These are phyloP conservation scores for Ricordea florida DNA, from an alignment of 92 coral and sea anemone species.

Conservation along the genomic window DNA sequence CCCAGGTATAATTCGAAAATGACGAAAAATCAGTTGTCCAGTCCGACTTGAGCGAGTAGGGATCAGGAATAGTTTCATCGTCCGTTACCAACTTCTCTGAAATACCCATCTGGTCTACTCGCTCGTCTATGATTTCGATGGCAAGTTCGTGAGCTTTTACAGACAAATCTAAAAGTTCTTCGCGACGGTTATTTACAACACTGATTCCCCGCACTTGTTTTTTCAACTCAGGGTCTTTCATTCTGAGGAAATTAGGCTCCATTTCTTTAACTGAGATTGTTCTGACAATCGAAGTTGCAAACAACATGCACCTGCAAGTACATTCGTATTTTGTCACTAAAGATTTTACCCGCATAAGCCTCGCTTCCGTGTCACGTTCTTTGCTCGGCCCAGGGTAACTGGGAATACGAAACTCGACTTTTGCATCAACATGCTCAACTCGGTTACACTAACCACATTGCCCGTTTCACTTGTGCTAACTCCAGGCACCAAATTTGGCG, in stretches of 20 bases:
- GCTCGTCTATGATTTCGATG: not conserved
- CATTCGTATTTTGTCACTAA: not conserved
- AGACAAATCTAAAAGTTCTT: slow-evolving; percentile 1
- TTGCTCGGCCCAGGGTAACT: slow-evolving; percentile 10
- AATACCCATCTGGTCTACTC: not conserved
- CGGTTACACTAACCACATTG: too few species aligned
- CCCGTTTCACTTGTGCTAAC: too few species aligned
- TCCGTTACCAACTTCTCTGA: not conserved
- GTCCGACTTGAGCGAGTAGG: slow-evolving; percentile 4
- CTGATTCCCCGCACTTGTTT: slow-evolving; percentile 10
- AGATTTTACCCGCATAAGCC: slow-evolving; percentile 18
- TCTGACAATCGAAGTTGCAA: not conserved
- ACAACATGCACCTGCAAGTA: not conserved
- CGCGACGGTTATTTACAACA: not conserved
- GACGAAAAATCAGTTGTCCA: slow-evolving; percentile 21
- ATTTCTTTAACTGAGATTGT: slow-evolving; percentile 8
- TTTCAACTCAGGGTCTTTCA: slow-evolving; percentile 2
- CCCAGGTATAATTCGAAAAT: slow-evolving; percentile 9
- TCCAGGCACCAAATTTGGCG: too few species aligned
- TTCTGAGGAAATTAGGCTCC: slow-evolving; percentile 7
- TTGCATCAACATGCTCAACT: too few species aligned
- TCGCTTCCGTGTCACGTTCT: slow-evolving; percentile 24
- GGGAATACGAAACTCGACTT: slow-evolving; percentile 17
- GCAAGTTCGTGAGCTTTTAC: slow-evolving; percentile 2
- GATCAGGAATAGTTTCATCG: slow-evolving; percentile 7